These are phyloP conservation scores for Pterostichus madidus DNA, from an alignment of 2,888 invertebrate genomes.

Conservation along the genomic window DNA sequence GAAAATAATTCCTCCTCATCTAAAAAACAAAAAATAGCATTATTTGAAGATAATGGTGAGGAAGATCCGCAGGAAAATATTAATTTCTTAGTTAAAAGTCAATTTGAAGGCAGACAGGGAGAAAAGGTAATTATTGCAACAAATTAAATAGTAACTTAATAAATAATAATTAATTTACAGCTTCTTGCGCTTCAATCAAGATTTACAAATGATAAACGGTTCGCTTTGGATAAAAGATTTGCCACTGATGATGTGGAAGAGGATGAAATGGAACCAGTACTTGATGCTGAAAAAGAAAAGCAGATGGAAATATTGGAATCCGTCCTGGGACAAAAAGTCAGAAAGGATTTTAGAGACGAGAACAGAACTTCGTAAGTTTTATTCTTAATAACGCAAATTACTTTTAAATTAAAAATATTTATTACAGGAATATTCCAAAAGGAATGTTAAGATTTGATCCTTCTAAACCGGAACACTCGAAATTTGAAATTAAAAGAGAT, in stretches of 20 bases:
- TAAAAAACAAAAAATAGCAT: conserved; percentile 68
- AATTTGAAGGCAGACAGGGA: conserved; percentile 83
- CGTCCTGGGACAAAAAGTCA: conserved; percentile 74
- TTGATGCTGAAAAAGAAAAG: conserved; percentile 75
- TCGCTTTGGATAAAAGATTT: conserved; percentile 85
- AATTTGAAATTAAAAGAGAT: conserved; percentile 79
- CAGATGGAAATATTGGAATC: conserved; percentile 78
- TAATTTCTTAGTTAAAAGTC: conserved; percentile 83
- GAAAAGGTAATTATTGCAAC: conserved; percentile 78
- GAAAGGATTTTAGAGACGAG: conserved; percentile 31
- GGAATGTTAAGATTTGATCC: conserved; percentile 85
- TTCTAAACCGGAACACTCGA: conserved; percentile 82
- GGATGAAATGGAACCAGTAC: conserved; percentile 71
- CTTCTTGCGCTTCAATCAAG: conserved; percentile 85
- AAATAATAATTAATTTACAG: conserved; percentile 74
- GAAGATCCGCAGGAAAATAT: conserved; percentile 79
- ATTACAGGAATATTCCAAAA: conserved; percentile 60
- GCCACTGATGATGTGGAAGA: conserved; percentile 78
- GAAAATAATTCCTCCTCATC: conserved; percentile 67
- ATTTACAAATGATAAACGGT: conserved; percentile 88
- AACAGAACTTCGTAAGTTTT: not conserved
- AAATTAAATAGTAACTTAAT: conserved; percentile 51
- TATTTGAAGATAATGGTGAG: conserved; percentile 71
- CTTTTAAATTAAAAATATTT: too few relatives aligned
- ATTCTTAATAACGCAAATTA: too few relatives aligned